Conservation (phyloP, 53 echinoderm and acorn worm species). For the Luidia sarsii region DNA sequence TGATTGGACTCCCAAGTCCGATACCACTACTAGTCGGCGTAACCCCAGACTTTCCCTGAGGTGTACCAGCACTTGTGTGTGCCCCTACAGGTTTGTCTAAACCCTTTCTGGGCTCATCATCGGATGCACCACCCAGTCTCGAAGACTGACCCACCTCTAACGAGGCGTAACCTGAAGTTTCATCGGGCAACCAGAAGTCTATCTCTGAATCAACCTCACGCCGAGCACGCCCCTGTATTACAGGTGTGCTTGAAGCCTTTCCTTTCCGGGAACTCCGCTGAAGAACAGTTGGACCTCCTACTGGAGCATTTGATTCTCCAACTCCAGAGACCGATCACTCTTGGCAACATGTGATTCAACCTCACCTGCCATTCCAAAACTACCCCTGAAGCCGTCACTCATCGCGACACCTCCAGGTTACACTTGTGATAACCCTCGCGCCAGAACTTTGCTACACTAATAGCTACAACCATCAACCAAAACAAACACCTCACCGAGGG, state of each 20-base stretch:
- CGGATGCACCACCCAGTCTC: too few relatives aligned
- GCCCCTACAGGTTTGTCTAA: background rate
- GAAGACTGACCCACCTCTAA: too few relatives aligned
- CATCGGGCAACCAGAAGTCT: background rate
- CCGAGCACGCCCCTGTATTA: background rate
- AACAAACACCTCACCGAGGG: too few relatives aligned
- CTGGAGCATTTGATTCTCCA: background rate
- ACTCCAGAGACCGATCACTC: background rate
- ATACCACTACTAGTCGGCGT: background rate
- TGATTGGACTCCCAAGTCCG: background rate
- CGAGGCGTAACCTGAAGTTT: background rate
- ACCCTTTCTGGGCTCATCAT: background rate
- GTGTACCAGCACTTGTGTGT: background rate
- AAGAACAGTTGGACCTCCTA: background rate
- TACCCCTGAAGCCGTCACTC: background rate
- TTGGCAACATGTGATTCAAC: background rate
- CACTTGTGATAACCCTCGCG: background rate
- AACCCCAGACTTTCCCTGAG: background rate
- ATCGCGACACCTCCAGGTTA: too few relatives aligned
- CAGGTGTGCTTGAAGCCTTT: background rate
- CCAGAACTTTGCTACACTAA: too few relatives aligned
- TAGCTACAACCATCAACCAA: too few relatives aligned
- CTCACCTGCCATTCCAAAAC: background rate
- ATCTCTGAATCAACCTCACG: background rate
- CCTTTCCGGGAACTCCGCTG: background rate